These are phyloP conservation scores for Peromyscus eremicus DNA, from an alignment of 2,797 vertebrate species.

Conservation along the genomic window DNA sequence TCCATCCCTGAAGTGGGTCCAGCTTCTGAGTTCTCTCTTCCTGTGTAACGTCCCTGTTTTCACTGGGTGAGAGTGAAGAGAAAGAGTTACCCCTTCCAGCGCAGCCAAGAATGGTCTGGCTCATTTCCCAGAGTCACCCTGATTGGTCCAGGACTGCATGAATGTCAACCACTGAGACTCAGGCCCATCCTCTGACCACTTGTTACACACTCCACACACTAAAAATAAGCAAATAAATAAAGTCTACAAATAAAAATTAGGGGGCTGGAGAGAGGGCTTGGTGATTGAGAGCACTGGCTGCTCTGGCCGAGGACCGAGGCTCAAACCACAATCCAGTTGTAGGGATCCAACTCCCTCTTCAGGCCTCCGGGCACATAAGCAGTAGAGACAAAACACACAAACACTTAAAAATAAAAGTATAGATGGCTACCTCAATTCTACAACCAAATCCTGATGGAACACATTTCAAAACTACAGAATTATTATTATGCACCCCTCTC, in stretches of 20 bases:
- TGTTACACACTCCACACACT: neutral
- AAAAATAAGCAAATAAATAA: neutral
- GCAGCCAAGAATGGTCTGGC: neutral
- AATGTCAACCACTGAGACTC: neutral
- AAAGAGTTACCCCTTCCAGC: neutral
- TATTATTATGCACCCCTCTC: neutral
- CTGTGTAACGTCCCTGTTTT: neutral
- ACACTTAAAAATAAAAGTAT: neutral
- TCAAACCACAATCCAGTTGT: neutral
- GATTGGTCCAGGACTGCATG: neutral
- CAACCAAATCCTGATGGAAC: neutral
- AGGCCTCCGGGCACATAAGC: neutral
- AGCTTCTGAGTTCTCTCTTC: neutral
- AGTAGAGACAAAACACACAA: neutral
- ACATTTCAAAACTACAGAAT: neutral
- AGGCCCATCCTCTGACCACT: neutral
- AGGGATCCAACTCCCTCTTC: neutral
- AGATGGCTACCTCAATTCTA: neutral
- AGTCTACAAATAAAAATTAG: neutral
- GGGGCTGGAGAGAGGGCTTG: neutral
- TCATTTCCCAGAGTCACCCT: neutral
- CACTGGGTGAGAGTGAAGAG: neutral
- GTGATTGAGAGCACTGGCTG: neutral
- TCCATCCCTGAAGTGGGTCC: neutral
- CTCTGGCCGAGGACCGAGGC: too few relatives aligned